Percentiles rank a stretch among this genome's conserved stretches.
These are phyloP conservation scores for Odontocerum albicorne DNA, from an alignment of 2,888 invertebrate species.

Conservation along the genomic window DNA sequence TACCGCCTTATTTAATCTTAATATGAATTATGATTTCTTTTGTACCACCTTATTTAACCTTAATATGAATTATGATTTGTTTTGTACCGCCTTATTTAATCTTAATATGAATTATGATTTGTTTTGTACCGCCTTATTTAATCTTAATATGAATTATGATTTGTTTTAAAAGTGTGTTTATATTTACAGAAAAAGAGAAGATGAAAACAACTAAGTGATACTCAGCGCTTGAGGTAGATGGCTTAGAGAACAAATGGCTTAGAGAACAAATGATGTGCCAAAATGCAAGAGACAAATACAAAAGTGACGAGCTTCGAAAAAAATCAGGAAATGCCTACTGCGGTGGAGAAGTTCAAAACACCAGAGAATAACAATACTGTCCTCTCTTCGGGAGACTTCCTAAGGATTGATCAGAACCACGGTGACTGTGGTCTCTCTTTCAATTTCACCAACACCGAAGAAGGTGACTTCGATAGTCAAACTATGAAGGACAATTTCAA, in stretches of 20 bases:
- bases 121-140: too few relatives aligned
- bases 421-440: constrained; percentile 1
- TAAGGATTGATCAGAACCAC: constrained; percentile 3
- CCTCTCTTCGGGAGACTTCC: constrained; percentile 17
- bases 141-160: too few relatives aligned
- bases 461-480: constrained; percentile 15
- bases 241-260: constrained; percentile 13
- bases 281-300: constrained; percentile 35
- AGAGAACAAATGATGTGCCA: constrained; percentile 25
- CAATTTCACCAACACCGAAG: constrained; percentile 13
- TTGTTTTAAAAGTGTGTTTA: too few relatives aligned
- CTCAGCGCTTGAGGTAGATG: too few relatives aligned
- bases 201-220: too few relatives aligned
- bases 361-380: constrained; percentile 35
- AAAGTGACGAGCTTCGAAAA: constrained; percentile 15
- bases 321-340: constrained; percentile 30
- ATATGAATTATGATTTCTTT: too few relatives aligned
- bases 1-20: too few relatives aligned
- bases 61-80: too few relatives aligned
- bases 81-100: too few relatives aligned
- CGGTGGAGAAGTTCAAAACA: constrained; percentile 27
- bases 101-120: too few relatives aligned
- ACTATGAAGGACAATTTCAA: constrained; percentile 33
- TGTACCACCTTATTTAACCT: too few relatives aligned
- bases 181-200: too few relatives aligned